Evolutionary conservation across 2,797 vertebrate genomes (phyloP).

Genomic region (Botia kubotai): DNA sequence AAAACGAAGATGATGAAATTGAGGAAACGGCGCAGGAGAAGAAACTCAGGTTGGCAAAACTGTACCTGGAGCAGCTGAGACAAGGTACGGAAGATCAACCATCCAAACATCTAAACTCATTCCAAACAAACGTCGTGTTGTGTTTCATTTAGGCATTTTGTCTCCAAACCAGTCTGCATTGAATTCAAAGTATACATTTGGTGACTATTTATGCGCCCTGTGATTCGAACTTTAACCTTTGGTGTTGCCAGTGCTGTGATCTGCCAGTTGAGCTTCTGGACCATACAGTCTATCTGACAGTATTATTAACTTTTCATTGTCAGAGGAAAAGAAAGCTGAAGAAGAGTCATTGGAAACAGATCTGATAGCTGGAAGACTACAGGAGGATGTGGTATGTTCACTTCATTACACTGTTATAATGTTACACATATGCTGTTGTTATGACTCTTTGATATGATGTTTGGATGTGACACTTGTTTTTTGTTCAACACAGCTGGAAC

Average conservation of each 20-base stretch:
- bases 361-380: slow-evolving; percentile 85
- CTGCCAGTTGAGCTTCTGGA: not conserved
- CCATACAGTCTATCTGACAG: not conserved
- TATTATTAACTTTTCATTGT: slow-evolving; percentile 3
- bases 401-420: not conserved
- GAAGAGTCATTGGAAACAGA: slow-evolving; percentile 80
- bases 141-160: not conserved
- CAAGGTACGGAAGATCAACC: slow-evolving; percentile 72
- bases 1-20: slow-evolving; percentile 75
- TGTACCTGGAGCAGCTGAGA: slow-evolving; percentile 87
- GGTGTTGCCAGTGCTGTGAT: not conserved
- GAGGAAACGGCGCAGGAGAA: slow-evolving; percentile 92
- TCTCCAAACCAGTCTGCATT: not conserved
- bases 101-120: too few species aligned
- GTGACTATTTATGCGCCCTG: too few species aligned
- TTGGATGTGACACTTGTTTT: too few species aligned
- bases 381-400: slow-evolving; percentile 90
- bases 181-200: not conserved
- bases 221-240: too few species aligned
- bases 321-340: slow-evolving; percentile 89
- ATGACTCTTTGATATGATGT: not conserved
- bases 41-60: slow-evolving; percentile 89
- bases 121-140: not conserved
- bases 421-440: not conserved
- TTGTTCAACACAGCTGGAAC: slow-evolving; percentile 83